These are phyloP conservation scores for Adelosebastes latens DNA, from an alignment of 2,797 vertebrate species.

Conservation along the genomic window DNA sequence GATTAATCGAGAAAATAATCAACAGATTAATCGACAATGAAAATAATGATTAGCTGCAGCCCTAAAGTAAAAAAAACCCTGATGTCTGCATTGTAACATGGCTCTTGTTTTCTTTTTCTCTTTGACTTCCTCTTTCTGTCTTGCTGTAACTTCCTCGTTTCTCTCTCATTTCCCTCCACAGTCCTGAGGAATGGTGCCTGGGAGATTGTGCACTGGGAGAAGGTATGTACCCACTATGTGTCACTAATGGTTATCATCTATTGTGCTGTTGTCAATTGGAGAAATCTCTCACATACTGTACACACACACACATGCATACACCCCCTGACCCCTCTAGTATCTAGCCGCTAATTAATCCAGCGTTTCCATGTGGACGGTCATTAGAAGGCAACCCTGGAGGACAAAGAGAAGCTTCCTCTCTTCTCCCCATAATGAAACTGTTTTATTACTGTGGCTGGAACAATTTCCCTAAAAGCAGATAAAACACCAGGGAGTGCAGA, in stretches of 20 bases:
- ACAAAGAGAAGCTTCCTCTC: conserved; percentile 55
- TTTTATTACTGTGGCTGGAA: conserved; percentile 59
- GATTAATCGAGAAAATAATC: too few relatives aligned
- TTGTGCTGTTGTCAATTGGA: conserved; percentile 17
- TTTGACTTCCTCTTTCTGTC: conserved; percentile 3
- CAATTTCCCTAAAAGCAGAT: conserved; percentile 43
- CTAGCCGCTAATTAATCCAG: conserved; percentile 62
- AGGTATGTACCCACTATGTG: conserved; percentile 85
- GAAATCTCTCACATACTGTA: conserved; percentile 1
- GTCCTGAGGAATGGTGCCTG: conserved; percentile 97
- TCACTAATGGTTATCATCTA: neutral
- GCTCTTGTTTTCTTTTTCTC: neutral
- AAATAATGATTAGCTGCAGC: too few relatives aligned
- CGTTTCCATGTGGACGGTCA: conserved; percentile 47
- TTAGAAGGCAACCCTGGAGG: conserved; percentile 49
- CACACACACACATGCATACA: conserved; percentile 13
- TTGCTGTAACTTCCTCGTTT: conserved; percentile 6
- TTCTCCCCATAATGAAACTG: conserved; percentile 40
- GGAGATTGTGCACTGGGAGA: conserved; percentile 99
- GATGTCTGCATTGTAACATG: neutral
- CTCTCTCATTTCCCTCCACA: conserved; percentile 68
- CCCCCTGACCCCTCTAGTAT: conserved; percentile 16
- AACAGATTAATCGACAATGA: too few relatives aligned
- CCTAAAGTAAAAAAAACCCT: neutral
- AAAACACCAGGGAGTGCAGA: conserved; percentile 26